phyloP scores from a whole-genome alignment of 2,888 invertebrate genomes.

The Linnaemya vulpina region DNA sequence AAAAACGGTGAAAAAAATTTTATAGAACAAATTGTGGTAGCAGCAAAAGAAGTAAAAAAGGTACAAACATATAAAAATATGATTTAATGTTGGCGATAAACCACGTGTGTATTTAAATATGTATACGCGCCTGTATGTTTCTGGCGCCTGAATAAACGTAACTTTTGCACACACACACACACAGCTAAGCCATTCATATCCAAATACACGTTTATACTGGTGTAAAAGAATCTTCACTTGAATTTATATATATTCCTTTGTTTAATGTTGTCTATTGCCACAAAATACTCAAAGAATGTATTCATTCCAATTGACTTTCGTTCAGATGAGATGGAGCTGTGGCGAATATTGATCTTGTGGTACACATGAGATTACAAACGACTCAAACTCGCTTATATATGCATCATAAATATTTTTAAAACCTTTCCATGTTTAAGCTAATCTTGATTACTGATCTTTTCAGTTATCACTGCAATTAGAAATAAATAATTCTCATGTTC shows the following conservation, averaged over 20 bases:
- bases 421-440: too few relatives aligned
- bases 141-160: constrained; percentile 82
- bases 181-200: constrained; percentile 51
- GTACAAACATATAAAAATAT: constrained; percentile 82
- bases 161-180: constrained; percentile 76
- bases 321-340: too few relatives aligned
- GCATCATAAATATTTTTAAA: too few relatives aligned
- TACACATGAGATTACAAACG: too few relatives aligned
- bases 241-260: constrained; percentile 53
- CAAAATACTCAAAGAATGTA: constrained; percentile 17
- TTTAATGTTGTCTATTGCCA: constrained; percentile 45
- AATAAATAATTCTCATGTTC: too few relatives aligned
- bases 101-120: constrained; percentile 83
- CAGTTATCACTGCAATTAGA: too few relatives aligned
- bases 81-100: constrained; percentile 83
- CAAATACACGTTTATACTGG: neutral
- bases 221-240: constrained; percentile 28
- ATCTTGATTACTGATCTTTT: too few relatives aligned
- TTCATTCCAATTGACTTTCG: constrained; percentile 21
- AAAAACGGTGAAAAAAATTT: constrained; percentile 51
- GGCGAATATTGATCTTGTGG: neutral
- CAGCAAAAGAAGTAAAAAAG: constrained; percentile 70
- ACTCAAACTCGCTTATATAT: too few relatives aligned
- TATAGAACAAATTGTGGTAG: constrained; percentile 62
- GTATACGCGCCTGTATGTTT: constrained; percentile 77